Evolutionary conservation across 2,888 invertebrate species (phyloP).

Genomic region (Hipparchia sbordonii): DNA sequence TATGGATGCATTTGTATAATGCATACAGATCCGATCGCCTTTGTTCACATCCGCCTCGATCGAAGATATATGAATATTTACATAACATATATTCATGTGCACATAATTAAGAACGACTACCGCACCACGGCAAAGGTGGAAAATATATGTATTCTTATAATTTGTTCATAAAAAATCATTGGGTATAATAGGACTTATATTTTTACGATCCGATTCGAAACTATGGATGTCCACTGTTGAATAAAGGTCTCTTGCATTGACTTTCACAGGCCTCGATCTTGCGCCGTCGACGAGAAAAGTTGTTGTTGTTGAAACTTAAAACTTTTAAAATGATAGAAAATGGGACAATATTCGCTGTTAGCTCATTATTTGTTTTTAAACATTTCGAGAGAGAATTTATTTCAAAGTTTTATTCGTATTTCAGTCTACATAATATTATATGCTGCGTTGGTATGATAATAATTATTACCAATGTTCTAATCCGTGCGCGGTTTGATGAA

Average conservation of each 20-base stretch:
- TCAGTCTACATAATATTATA: not conserved
- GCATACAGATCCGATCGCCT: not conserved
- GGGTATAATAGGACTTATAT: not conserved
- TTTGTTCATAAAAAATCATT: too few species aligned
- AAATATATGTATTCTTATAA: too few species aligned
- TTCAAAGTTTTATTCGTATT: slow-evolving; percentile 4
- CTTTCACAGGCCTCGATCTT: too few species aligned
- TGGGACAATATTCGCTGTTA: not conserved
- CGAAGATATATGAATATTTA: not conserved
- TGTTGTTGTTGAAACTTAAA: not conserved
- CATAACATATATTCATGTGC: not conserved
- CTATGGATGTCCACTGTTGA: too few species aligned
- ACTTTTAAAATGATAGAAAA: not conserved
- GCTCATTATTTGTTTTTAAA: slow-evolving; percentile 13
- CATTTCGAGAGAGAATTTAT: not conserved
- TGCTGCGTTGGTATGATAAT: too few species aligned
- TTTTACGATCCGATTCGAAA: not conserved
- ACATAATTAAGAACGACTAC: too few species aligned
- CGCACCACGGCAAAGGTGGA: too few species aligned
- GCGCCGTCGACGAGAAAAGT: slow-evolving; percentile 22
- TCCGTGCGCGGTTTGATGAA: too few species aligned
- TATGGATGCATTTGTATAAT: not conserved
- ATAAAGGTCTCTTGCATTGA: too few species aligned
- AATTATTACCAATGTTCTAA: too few species aligned
- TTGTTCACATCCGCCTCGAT: slow-evolving; percentile 1